Percentiles rank a stretch among this genome's conserved stretches.
These are phyloP conservation scores for Mus caroli DNA, from an alignment of 2,797 vertebrate species.

Conservation along the genomic window DNA sequence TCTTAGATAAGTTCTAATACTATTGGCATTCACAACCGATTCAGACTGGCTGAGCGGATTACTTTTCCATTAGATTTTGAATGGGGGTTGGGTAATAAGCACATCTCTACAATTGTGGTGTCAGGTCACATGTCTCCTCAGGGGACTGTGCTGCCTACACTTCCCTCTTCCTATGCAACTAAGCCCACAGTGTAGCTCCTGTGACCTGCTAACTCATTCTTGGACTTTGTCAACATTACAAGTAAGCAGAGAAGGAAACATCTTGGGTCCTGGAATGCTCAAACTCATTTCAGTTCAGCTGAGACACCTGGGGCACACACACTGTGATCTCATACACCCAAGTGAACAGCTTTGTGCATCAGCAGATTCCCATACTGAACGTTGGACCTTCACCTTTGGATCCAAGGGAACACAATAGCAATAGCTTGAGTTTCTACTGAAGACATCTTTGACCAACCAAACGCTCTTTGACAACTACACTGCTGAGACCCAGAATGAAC, in stretches of 20 bases:
- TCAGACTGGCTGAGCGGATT: neutral
- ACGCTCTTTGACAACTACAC: slow-evolving; percentile 4
- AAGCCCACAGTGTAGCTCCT: neutral
- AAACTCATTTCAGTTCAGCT: slow-evolving; percentile 39
- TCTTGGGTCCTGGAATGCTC: neutral
- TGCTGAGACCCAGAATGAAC: slow-evolving; percentile 34
- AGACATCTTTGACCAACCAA: slow-evolving; percentile 1
- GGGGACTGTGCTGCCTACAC: neutral
- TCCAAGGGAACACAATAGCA: neutral
- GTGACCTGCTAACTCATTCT: neutral
- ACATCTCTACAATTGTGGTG: neutral
- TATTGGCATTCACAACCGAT: slow-evolving; percentile 14
- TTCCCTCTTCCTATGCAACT: neutral
- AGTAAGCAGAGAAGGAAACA: slow-evolving; percentile 58
- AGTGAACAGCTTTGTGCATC: neutral
- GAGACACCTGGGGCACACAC: neutral
- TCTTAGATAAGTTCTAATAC: slow-evolving; percentile 37
- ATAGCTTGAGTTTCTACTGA: neutral
- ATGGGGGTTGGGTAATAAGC: neutral
- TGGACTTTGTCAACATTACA: slow-evolving; percentile 20
- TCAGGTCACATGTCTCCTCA: neutral
- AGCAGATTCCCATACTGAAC: neutral
- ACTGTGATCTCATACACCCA: neutral
- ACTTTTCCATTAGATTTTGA: slow-evolving; percentile 50
- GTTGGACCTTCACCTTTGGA: neutral